Base-by-base conservation (phyloP, 1,140 invertebrate genomes). In the Drosophila nasuta region DNA sequence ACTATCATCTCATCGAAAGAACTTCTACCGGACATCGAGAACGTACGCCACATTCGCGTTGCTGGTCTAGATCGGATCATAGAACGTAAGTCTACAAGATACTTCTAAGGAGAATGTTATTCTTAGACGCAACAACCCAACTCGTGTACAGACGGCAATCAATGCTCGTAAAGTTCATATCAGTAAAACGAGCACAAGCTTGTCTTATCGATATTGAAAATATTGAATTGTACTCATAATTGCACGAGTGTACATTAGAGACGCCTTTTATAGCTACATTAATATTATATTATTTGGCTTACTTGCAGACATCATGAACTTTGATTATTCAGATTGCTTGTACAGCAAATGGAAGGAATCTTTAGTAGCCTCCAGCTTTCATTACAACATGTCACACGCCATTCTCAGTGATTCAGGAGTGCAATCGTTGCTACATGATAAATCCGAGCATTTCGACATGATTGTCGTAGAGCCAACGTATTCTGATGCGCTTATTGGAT, bases 361-460 rank as follows among this genome's bases (percentile, higher is more conserved):
- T 0, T 0, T 6, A 10, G 1, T 69, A 8, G 0, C n/a, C 0
- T 30, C 77, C 10, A 17, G 1, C 0, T 35, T 70, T 0, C 28
- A 71, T 2, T n/a, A 48, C 43, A 75, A 81, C 4, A 52, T 75
- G 0, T 62, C 81, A 0, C 1, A 45, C 2, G 13, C 33, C 0
- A 65, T 87, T 25, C 46, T 88, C 0, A 46, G 11, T 3, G 62
- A 83, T 6, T 3, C 7, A 0, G 48, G 48, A 3, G 76, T 92
- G 1, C 75, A 81, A 17, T 43, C 58, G 1, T 20, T 92, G 15
- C 8, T 85, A 0, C 3, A 33, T 0, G 33, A 82, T 28, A 41
- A 57, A 1, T 54, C 52, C 48, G 67, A 77, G 5, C 60, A 75
- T 2, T 91, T 91, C 28, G 90, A 91, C n/a, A 64, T 91, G n/a